A percentile compares a stretch with the other conserved stretches of the same genome.
Evolutionary conservation across 2,113 vertebrate species (phyloP).

Genomic region (Aptenodytes forsteri): DNA sequence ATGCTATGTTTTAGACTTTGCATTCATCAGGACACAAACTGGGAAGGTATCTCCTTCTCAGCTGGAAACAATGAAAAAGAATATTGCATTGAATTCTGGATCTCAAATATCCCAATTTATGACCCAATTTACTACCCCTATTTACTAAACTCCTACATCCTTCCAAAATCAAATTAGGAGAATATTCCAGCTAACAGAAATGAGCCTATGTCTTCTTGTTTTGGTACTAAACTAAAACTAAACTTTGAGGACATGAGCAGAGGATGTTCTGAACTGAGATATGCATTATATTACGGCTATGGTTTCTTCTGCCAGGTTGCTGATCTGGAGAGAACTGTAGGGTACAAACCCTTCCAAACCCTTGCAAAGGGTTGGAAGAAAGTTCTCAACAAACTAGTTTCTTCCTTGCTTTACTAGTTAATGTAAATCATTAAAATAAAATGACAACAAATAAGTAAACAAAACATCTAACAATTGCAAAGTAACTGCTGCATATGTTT

Average conservation of each 20-base stretch:
- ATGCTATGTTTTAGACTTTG: not conserved
- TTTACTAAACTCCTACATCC: not conserved
- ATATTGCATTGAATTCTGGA: not conserved
- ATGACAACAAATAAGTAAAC: not conserved
- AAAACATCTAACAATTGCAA: not conserved
- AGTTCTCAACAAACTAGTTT: not conserved
- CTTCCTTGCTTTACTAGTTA: not conserved
- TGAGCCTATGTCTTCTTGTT: not conserved
- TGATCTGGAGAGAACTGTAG: not conserved
- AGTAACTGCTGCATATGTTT: not conserved
- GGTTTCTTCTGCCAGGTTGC: not conserved
- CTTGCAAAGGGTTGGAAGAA: not conserved
- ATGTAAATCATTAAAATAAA: not conserved
- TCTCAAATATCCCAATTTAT: not conserved
- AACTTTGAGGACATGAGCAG: not conserved
- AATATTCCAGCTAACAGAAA: not conserved
- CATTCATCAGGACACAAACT: not conserved
- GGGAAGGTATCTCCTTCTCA: not conserved
- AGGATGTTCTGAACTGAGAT: not conserved
- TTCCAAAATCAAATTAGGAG: not conserved
- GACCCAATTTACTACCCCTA: not conserved
- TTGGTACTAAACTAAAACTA: not conserved
- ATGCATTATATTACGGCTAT: not conserved
- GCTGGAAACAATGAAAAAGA: not conserved
- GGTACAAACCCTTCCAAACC: not conserved